Conservation (phyloP, 2,113 vertebrate species). For the Alaudala cheleensis region DNA sequence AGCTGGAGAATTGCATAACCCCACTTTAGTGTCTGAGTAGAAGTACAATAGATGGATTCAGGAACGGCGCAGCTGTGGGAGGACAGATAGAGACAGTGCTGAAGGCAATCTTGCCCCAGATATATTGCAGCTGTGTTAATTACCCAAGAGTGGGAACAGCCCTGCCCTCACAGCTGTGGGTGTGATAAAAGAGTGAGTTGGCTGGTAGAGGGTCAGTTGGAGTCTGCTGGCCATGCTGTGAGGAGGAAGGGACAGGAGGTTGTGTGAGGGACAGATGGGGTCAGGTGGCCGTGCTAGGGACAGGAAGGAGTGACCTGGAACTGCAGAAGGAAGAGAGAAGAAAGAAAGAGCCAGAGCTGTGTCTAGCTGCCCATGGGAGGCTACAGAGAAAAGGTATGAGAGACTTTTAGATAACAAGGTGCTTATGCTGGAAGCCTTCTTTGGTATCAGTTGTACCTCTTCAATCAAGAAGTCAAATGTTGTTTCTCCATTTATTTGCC, state of each 20-base stretch:
- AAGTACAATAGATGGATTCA: neutral
- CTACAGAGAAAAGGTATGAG: neutral
- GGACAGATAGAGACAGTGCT: neutral
- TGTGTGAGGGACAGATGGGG: neutral
- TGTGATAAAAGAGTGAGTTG: neutral
- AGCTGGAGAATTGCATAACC: neutral
- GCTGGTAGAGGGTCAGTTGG: neutral
- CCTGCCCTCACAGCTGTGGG: neutral
- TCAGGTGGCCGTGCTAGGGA: neutral
- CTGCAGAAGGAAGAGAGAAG: neutral
- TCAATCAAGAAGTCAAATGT: neutral
- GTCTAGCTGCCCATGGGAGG: neutral
- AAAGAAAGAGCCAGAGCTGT: neutral
- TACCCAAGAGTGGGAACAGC: neutral
- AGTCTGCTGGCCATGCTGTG: neutral
- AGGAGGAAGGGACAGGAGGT: neutral
- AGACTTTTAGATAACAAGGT: neutral
- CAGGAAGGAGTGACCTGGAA: neutral
- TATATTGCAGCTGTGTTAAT: neutral
- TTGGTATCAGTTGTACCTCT: neutral
- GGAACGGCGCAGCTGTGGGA: neutral
- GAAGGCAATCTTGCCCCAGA: neutral
- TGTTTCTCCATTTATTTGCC: neutral
- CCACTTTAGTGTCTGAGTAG: neutral
- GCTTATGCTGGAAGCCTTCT: neutral